Conservation (phyloP, 1,140 invertebrate species). For the Tetragonula clypearis region DNA sequence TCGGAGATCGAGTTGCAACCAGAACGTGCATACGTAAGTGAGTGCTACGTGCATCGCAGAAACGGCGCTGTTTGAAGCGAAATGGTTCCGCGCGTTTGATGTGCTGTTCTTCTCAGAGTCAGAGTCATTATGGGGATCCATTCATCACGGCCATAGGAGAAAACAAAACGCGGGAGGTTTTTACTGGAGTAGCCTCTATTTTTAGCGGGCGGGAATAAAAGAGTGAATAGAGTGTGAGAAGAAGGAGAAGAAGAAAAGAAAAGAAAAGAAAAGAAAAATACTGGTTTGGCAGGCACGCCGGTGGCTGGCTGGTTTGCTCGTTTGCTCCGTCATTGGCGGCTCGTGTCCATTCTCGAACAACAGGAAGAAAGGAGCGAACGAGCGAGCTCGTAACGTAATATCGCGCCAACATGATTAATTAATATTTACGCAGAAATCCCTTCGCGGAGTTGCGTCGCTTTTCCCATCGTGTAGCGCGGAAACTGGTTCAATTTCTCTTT, state of each 20-base stretch:
- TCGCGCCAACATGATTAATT: constrained; percentile 22
- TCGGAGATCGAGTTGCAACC: not conserved
- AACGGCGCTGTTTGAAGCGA: not conserved
- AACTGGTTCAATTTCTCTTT: constrained; percentile 13
- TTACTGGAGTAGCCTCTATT: constrained; percentile 59
- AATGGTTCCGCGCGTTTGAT: not conserved
- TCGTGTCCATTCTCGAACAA: constrained; percentile 24
- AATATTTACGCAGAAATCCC: constrained; percentile 38
- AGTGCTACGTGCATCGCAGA: not conserved
- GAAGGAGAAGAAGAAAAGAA: too few species aligned
- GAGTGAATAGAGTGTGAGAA: constrained; percentile 54
- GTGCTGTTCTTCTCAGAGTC: too few species aligned
- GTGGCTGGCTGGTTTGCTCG: constrained; percentile 21
- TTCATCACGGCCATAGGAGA: constrained; percentile 32
- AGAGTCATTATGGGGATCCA: not conserved
- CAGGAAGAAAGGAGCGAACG: constrained; percentile 29
- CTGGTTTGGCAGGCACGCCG: constrained; percentile 52
- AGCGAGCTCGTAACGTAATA: constrained; percentile 18
- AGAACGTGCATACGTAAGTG: too few species aligned
- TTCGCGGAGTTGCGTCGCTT: not conserved
- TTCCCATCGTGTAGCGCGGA: not conserved
- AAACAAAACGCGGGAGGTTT: constrained; percentile 35
- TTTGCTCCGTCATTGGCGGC: constrained; percentile 32
- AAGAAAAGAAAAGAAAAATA: constrained; percentile 24
- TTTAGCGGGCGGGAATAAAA: constrained; percentile 55